Base-by-base conservation (phyloP, 2,113 vertebrate genomes). In the Chelonoidis abingdonii region DNA sequence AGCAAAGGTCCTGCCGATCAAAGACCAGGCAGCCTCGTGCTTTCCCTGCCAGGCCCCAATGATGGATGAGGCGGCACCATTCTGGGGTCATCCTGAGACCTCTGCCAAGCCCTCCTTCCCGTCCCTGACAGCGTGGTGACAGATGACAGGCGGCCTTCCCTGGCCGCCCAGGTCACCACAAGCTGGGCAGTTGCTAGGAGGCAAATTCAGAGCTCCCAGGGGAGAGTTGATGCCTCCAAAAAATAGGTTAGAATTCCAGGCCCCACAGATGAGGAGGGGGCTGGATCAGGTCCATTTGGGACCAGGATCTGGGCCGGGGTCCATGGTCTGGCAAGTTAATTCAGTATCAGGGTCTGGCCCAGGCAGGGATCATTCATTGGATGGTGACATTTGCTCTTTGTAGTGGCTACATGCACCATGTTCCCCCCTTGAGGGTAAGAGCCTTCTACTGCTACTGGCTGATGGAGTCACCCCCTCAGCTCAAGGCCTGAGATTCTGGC, bases 61-160 rank as follows among this genome's bases (percentile, higher is more conserved):
- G 96, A 97, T 97, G 92, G 93, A 97, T 97, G 96, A 94, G 92
- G 41, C 54, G 29, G 81, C 88, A 75, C 44, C 88, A 41, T 88
- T 59, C 87, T 80, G 53, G 65, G 86, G 85, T 89, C 89, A 83
- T 56, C 59, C 80, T 57, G n/a, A 85, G 91, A 65, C 95, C 93
- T 92, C 82, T 56, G 5, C 21, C 22, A 4, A 22, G 35, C 12
- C 65, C 86, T 29, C 3, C n/a, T 10, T 38, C n/a, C 52, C 27
- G 31, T 2, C 35, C 53, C 87, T 91, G 93, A 96, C 93, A 96
- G 90, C 59, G 13, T 29, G 72, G 90, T 94, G 96, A 97, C 81
- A 82, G 96, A 96, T 96, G 96, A 93, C 75, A 87, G 24, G 91
- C 83, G 85, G 92, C 56, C 91, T 57, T 69, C 27, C 47, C 17